phyloP scores from a whole-genome alignment of 2,888 invertebrate genomes.

The Autographa gamma region DNA sequence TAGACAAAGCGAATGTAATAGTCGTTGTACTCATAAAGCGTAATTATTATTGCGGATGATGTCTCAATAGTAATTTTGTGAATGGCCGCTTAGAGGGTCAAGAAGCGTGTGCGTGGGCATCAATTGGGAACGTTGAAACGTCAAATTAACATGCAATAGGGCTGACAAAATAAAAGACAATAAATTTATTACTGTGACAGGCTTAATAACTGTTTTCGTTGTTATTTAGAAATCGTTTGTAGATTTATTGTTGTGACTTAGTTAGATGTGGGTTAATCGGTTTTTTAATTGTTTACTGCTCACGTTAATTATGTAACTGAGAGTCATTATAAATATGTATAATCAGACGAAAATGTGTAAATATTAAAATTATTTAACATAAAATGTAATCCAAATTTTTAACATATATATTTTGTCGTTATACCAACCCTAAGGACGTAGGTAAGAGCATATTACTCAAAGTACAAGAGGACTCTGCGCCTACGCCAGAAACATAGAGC shows the following conservation, averaged over 20 bases:
- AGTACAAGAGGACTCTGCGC: slow-evolving; percentile 54
- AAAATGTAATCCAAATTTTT: too few relatives aligned
- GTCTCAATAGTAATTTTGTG: slow-evolving; percentile 83
- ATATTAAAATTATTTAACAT: not conserved
- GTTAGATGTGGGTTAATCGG: not conserved
- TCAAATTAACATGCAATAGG: slow-evolving; percentile 79
- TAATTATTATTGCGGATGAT: slow-evolving; percentile 80
- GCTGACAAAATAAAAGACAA: slow-evolving; percentile 62
- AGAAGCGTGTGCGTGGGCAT: slow-evolving; percentile 79
- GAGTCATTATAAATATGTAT: not conserved
- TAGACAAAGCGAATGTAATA: slow-evolving; percentile 31
- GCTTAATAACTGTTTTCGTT: slow-evolving; percentile 23
- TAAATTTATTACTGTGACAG: slow-evolving; percentile 45
- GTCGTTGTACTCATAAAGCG: slow-evolving; percentile 63
- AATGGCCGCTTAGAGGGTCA: slow-evolving; percentile 77
- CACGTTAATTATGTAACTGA: not conserved
- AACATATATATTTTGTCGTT: not conserved
- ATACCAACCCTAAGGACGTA: slow-evolving; percentile 44
- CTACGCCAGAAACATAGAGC: slow-evolving; percentile 57
- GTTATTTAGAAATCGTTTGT: not conserved
- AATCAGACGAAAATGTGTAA: not conserved
- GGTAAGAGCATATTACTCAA: slow-evolving; percentile 32
- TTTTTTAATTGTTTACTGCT: not conserved
- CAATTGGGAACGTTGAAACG: slow-evolving; percentile 84
- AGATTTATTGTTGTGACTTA: not conserved